phyloP scores from a whole-genome alignment of 2,113 vertebrate species.

The Felis catus region F.catus_Fca126_mat1.0 CM031419.1:150546501-150547000 shows the following conservation, averaged over 20 bases:
- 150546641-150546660: not conserved
- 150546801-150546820: not conserved
- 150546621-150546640: slow-evolving; percentile 19
- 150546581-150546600: not conserved
- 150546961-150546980: not conserved
- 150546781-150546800: not conserved
- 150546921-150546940: not conserved
- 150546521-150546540: not conserved
- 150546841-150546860: not conserved
- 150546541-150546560: not conserved
- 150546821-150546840: not conserved
- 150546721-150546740: slow-evolving; percentile 43
- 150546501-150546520: slow-evolving; percentile 7
- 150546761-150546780: not conserved
- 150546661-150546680: not conserved
- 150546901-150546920: not conserved
- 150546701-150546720: not conserved
- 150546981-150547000: not conserved
- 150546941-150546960: not conserved
- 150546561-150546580: not conserved
- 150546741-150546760: slow-evolving; percentile 41
- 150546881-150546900: not conserved
- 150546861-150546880: slow-evolving; percentile 9
- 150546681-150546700: not conserved
- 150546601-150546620: not conserved